phyloP scores from a whole-genome alignment of 2,797 vertebrate genomes.

The Scolopax rusticola region DNA sequence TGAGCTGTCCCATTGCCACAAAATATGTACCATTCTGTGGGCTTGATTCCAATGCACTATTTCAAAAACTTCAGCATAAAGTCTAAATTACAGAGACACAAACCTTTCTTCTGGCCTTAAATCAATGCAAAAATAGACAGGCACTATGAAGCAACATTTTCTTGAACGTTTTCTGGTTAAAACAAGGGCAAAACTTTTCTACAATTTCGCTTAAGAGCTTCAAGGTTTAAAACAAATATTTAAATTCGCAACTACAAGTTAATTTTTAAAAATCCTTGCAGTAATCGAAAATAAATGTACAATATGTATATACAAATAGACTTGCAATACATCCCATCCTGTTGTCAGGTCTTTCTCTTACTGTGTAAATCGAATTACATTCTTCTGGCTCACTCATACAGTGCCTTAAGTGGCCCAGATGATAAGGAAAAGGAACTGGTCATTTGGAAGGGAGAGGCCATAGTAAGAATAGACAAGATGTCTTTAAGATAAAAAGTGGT shows the following conservation, averaged over 20 bases:
- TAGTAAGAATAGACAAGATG: accelerated
- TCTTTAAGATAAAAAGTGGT: not conserved
- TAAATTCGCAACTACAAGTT: not conserved
- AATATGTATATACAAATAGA: not conserved
- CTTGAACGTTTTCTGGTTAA: not conserved
- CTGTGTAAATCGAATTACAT: not conserved
- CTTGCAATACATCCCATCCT: not conserved
- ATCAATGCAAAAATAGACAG: not conserved
- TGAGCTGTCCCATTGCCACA: not conserved
- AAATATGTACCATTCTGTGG: not conserved
- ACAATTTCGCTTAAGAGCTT: not conserved
- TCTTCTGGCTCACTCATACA: not conserved
- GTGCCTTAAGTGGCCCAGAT: not conserved
- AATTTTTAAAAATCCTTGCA: not conserved
- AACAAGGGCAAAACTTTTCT: not conserved
- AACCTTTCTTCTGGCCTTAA: not conserved
- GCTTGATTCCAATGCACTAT: not conserved
- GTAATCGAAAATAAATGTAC: not conserved
- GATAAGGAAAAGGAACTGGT: not conserved
- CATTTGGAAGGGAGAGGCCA: not conserved
- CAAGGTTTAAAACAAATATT: not conserved
- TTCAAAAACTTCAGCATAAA: not conserved
- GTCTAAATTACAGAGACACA: not conserved
- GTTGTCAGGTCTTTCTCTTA: not conserved
- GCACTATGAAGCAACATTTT: not conserved